These are phyloP conservation scores for Setipinna tenuifilis DNA, from an alignment of 2,797 vertebrate species.

Conservation along the genomic window DNA sequence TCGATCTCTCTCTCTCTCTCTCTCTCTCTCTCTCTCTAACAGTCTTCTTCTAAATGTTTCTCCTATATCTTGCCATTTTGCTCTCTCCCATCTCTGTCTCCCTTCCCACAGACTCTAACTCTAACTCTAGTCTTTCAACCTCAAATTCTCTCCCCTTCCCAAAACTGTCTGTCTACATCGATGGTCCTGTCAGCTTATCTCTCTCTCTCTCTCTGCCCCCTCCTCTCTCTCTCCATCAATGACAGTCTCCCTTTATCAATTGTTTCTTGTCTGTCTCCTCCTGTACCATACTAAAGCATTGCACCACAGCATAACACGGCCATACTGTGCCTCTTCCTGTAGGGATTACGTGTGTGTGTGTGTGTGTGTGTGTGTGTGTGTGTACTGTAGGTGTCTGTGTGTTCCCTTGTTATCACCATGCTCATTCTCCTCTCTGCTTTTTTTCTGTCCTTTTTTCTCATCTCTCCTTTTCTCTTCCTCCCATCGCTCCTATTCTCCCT, in stretches of 20 bases:
- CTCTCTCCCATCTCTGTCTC: slow-evolving; percentile 45
- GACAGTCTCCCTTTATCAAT: not conserved
- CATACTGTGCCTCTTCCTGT: too few relatives aligned
- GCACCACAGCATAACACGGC: not conserved
- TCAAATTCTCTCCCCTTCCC: not conserved
- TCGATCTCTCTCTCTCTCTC: slow-evolving; percentile 52
- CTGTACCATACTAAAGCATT: not conserved
- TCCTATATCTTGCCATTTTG: slow-evolving; percentile 70
- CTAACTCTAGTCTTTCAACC: not conserved
- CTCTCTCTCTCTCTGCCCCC: not conserved
- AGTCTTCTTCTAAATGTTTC: slow-evolving; percentile 64
- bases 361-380: slow-evolving; percentile 19
- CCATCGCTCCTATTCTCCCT: not conserved
- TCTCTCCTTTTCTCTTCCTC: slow-evolving; percentile 5
- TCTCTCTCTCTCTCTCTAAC: slow-evolving; percentile 48
- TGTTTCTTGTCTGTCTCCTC: not conserved
- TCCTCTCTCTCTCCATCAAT: not conserved
- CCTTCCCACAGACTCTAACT: not conserved
- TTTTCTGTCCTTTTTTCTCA: not conserved
- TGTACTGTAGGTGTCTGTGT: not conserved
- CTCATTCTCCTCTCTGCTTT: not conserved
- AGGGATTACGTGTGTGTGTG: not conserved
- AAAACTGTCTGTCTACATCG: not conserved
- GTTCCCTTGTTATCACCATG: not conserved
- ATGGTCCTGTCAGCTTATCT: not conserved